phyloP scores from a whole-genome alignment of 30 jellyfish, hydroid and myxozoan genomes.

The Hydractinia symbiolongicarpus region DNA sequence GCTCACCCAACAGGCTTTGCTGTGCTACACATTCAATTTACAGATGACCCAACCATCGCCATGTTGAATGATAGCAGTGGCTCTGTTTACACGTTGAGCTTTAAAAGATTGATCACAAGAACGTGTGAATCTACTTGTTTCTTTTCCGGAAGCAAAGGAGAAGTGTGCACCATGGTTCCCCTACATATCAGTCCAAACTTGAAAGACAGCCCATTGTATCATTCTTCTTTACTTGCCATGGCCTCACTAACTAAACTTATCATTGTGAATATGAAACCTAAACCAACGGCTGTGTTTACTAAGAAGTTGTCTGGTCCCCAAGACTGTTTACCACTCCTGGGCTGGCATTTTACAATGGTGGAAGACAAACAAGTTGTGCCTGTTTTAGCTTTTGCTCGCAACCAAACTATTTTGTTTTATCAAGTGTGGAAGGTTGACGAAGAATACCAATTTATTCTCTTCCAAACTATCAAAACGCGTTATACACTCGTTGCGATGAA shows the following conservation, averaged over 20 bases:
- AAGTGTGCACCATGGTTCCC: slow-evolving; percentile 96
- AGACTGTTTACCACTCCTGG: slow-evolving; percentile 73
- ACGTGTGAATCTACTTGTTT: slow-evolving; percentile 94
- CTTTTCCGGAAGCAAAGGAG: slow-evolving; percentile 99
- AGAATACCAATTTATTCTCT: slow-evolving; percentile 46
- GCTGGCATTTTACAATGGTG: slow-evolving; percentile 91
- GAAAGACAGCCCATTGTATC: slow-evolving; percentile 74
- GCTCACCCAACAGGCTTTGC: slow-evolving; percentile 98
- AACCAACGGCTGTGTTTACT: slow-evolving; percentile 77
- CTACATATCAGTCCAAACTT: slow-evolving; percentile 77
- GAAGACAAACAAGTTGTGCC: slow-evolving; percentile 77
- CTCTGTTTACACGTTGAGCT: slow-evolving; percentile 89
- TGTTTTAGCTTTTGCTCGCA: slow-evolving; percentile 92
- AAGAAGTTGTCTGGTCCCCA: slow-evolving; percentile 63
- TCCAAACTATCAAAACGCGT: slow-evolving; percentile 50
- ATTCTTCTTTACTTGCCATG: slow-evolving; percentile 87
- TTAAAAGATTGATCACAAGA: slow-evolving; percentile 76
- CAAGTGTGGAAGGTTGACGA: slow-evolving; percentile 66
- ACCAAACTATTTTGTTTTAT: slow-evolving; percentile 52
- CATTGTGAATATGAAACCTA: slow-evolving; percentile 82
- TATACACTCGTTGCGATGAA: slow-evolving; percentile 67
- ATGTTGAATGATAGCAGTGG: slow-evolving; percentile 98
- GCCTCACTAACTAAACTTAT: slow-evolving; percentile 93
- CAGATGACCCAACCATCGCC: slow-evolving; percentile 97
- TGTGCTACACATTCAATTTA: slow-evolving; percentile 90